Conservation (phyloP, 2,113 vertebrate genomes). For the Platichthys flesus region DNA sequence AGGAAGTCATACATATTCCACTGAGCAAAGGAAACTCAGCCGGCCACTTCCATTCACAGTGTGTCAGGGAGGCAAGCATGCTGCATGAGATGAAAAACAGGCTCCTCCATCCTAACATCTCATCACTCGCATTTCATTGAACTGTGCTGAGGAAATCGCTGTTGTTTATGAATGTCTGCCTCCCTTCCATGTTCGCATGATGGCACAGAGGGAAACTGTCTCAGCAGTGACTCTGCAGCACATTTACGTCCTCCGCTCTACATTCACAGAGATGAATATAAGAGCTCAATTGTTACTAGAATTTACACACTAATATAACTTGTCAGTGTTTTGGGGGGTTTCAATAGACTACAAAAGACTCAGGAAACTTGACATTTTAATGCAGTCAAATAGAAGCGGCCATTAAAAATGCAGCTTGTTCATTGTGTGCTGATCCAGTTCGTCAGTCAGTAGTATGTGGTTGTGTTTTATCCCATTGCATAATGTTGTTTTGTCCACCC, state of each 20-base stretch:
- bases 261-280: not conserved
- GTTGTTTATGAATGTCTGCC: conserved; percentile 61
- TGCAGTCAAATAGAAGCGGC: not conserved
- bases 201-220: conserved; percentile 8
- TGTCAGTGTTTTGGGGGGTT: not conserved
- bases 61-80: conserved; percentile 17
- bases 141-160: conserved; percentile 64
- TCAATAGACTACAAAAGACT: not conserved
- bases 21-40: conserved; percentile 36
- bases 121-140: conserved; percentile 63
- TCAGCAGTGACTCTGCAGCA: conserved; percentile 9
- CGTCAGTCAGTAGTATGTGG: conserved; percentile 25
- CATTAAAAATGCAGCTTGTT: not conserved
- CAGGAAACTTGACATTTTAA: not conserved
- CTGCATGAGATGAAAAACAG: conserved; percentile 66
- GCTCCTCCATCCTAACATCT: conserved; percentile 52
- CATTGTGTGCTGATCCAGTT: conserved; percentile 1
- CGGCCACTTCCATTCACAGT: conserved; percentile 26
- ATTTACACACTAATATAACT: not conserved
- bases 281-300: not conserved
- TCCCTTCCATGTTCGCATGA: conserved; percentile 41
- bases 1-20: conserved; percentile 43
- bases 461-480: conserved; percentile 58
- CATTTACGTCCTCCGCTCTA: not conserved
- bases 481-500: conserved; percentile 66